These are phyloP conservation scores for Brenthis ino DNA, from an alignment of 2,888 invertebrate species.

Conservation along the genomic window DNA sequence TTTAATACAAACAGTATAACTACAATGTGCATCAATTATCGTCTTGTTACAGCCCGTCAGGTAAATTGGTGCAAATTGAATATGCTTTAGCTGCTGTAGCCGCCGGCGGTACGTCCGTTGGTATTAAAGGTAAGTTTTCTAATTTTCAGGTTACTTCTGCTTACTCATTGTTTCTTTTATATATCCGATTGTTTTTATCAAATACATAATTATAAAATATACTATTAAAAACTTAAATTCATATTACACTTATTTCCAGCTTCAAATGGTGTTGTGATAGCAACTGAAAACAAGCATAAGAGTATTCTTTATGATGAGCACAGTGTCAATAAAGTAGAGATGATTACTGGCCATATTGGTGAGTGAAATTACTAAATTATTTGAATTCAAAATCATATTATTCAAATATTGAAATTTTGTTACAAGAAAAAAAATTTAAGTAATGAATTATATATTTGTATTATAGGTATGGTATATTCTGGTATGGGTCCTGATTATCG, in stretches of 20 bases:
- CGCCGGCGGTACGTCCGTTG: conserved; percentile 99
- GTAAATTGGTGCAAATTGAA: conserved; percentile 99
- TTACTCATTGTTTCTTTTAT: conserved; percentile 32
- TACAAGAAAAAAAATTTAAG: neutral
- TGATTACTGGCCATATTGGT: conserved; percentile 92
- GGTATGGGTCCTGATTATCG: conserved; percentile 97
- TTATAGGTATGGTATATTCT: conserved; percentile 98
- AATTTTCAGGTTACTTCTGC: conserved; percentile 49
- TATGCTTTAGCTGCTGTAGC: conserved; percentile 99
- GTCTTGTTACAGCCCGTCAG: conserved; percentile 92
- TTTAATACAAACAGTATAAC: conserved; percentile 28
- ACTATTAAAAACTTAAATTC: neutral
- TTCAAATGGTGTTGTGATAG: conserved; percentile 98
- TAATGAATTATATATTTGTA: neutral
- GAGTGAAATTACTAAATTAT: conserved; percentile 38
- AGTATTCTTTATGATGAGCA: conserved; percentile 98
- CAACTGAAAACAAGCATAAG: conserved; percentile 99
- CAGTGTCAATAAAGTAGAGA: conserved; percentile 97
- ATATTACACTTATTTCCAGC: conserved; percentile 81
- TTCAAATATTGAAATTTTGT: no score
- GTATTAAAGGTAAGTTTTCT: conserved; percentile 91
- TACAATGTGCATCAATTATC: conserved; percentile 37
- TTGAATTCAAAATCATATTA: neutral
- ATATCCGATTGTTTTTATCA: neutral
- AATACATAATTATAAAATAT: neutral